Conservation (phyloP, 2,888 invertebrate genomes). For the Drosophila phalerata region DNA sequence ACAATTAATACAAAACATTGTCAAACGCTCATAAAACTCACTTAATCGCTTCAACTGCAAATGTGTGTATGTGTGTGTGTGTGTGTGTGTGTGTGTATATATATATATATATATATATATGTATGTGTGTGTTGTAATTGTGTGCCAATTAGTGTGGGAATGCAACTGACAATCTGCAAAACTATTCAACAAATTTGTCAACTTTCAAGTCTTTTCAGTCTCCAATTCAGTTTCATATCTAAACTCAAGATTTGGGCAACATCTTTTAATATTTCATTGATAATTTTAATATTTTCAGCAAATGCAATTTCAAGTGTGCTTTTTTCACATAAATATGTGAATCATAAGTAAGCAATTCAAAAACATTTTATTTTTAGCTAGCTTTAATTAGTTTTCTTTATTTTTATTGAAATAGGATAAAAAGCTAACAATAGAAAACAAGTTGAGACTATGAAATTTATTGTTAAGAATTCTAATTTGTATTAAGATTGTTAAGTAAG, state of each 20-base stretch:
- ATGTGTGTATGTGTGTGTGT: neutral
- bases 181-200: conserved; percentile 26
- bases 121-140: conserved; percentile 2
- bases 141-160: conserved; percentile 58
- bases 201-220: neutral
- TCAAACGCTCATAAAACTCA: conserved; percentile 32
- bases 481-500: neutral
- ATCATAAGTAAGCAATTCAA: conserved; percentile 3
- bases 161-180: conserved; percentile 23
- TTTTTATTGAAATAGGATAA: neutral
- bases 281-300: neutral
- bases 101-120: too few relatives aligned
- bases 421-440: neutral
- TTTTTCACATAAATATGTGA: neutral
- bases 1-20: conserved; percentile 48
- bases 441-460: neutral
- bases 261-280: neutral
- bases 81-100: neutral
- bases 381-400: neutral
- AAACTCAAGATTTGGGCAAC: neutral
- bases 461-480: neutral
- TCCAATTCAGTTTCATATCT: neutral
- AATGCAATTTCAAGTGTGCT: neutral
- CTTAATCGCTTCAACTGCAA: conserved; percentile 32
- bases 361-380: neutral